Percentiles rank a stretch among this genome's conserved stretches.
Conservation (phyloP, 2,888 invertebrate genomes). For the Conchocele bisecta region DNA sequence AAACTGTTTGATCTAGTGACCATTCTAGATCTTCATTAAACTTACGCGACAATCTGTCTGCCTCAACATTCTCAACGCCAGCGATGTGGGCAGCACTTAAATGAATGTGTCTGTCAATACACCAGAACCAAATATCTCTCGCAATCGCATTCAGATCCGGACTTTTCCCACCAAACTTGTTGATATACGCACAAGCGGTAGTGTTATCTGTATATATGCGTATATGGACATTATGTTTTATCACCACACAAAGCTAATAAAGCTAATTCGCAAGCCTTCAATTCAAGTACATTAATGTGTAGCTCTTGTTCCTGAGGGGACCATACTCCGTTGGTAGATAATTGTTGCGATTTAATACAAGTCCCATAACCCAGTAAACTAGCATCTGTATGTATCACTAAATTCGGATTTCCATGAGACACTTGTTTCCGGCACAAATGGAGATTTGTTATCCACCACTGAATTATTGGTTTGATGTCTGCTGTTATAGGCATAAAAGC, state of each 20-base stretch:
- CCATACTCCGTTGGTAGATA: conserved; percentile 8
- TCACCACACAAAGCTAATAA: conserved; percentile 9
- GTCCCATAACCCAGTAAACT: neutral
- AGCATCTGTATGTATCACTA: neutral
- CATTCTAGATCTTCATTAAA: conserved; percentile 39
- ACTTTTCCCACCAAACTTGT: conserved; percentile 25
- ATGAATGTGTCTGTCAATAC: conserved; percentile 23
- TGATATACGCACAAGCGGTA: conserved; percentile 27
- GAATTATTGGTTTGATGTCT: neutral
- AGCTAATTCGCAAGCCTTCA: conserved; percentile 23
- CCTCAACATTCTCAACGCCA: conserved; percentile 25
- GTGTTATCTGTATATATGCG: conserved; percentile 28
- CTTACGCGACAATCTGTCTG: conserved; percentile 28
- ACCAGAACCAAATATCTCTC: conserved; percentile 30
- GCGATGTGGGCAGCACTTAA: conserved; percentile 32
- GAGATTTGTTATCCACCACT: conserved; percentile 44
- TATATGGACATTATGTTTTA: neutral
- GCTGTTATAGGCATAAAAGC: conserved; percentile 4
- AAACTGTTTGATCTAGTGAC: conserved; percentile 13
- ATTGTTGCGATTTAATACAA: neutral
- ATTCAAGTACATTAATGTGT: conserved; percentile 34
- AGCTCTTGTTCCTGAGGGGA: conserved; percentile 8
- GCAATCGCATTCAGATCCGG: conserved; percentile 8
- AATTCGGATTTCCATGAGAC: neutral
- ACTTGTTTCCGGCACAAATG: neutral